Evolutionary conservation across 2,113 vertebrate species (phyloP), one percentile per base, ranked within the genome.

Genomic region (Centropristis striata): DNA sequence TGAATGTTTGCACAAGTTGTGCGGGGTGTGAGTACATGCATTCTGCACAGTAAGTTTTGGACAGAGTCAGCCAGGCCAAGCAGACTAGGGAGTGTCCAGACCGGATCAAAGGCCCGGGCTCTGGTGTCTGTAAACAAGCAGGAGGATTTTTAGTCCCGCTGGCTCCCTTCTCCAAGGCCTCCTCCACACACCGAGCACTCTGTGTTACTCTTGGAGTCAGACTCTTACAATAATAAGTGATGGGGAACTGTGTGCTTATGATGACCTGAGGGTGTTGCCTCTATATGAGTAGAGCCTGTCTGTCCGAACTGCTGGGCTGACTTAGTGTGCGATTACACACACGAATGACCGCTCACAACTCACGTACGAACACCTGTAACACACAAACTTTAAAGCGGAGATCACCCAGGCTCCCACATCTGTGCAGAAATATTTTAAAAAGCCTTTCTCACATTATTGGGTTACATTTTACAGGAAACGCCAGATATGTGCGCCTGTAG

Each of bases 391-490:
- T 64, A 28, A 91, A 71, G 75, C 10, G 2, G 11, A 83, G 46
- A 72, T 80, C 72, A 65, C 75, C 53, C 63, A 13, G 49, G 59
- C 59, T 60, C 46, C 49, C 53, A 86, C 90, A 89, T 90, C 83
- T 87, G 86, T 55, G 69, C 68, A 83, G 61, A 89, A 81, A 86
- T 80, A 86, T 86, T 78, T 90, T 49, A 63, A 86, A 92, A 90
- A 91, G 84, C 39, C 55, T 80, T 81, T 88, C 83, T 87, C 87
- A 83, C 91, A 88, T 87, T 90, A 92, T 78, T 85, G 83, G 70
- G 84, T 93, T 93, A 88, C 92, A 78, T 86, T 92, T 92, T 74
- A 89, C 85, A 93, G 90, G 90, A 90, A 89, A 86, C 46, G 36
- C 51, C 47, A 84, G 73, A 89, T 87, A 87, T 76, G 84, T 75